phyloP scores from a whole-genome alignment of 2,888 invertebrate species.

The Patella caerulea region DNA sequence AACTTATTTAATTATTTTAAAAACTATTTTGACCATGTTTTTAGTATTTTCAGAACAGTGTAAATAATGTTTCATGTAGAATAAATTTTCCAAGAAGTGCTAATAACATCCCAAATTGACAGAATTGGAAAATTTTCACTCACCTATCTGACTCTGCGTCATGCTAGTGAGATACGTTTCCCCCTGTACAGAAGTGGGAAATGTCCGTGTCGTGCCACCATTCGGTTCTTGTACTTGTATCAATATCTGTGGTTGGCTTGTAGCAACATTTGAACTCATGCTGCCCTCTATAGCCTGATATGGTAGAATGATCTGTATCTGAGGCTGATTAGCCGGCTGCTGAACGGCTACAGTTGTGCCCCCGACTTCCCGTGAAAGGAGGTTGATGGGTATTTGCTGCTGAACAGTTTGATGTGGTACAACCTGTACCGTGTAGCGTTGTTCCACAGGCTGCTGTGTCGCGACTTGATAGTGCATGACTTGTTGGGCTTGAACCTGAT shows the following conservation, averaged over 20 bases:
- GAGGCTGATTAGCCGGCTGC: constrained; percentile 6
- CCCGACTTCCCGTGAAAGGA: neutral
- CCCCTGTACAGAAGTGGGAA: too few species aligned
- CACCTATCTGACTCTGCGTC: too few species aligned
- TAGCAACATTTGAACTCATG: neutral
- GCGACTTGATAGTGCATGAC: neutral
- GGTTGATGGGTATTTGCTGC: constrained; percentile 7
- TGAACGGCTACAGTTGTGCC: too few species aligned
- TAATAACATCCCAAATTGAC: too few species aligned
- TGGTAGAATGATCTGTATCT: constrained; percentile 39
- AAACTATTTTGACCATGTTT: too few species aligned
- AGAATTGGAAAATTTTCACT: too few species aligned
- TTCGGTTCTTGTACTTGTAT: constrained; percentile 29
- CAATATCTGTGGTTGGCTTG: constrained; percentile 30
- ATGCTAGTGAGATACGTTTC: too few species aligned
- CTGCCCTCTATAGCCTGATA: constrained; percentile 4
- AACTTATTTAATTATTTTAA: too few species aligned
- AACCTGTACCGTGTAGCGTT: neutral
- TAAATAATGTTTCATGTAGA: too few species aligned
- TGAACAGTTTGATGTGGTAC: constrained; percentile 14
- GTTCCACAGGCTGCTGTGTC: neutral
- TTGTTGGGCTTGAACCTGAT: neutral
- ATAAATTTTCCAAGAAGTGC: too few species aligned
- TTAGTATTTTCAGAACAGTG: too few species aligned
- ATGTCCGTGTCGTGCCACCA: neutral